Evolutionary conservation across 2,888 invertebrate genomes (phyloP), one percentile per base, ranked within the genome.

Genomic region (Eulithis prunata): DNA sequence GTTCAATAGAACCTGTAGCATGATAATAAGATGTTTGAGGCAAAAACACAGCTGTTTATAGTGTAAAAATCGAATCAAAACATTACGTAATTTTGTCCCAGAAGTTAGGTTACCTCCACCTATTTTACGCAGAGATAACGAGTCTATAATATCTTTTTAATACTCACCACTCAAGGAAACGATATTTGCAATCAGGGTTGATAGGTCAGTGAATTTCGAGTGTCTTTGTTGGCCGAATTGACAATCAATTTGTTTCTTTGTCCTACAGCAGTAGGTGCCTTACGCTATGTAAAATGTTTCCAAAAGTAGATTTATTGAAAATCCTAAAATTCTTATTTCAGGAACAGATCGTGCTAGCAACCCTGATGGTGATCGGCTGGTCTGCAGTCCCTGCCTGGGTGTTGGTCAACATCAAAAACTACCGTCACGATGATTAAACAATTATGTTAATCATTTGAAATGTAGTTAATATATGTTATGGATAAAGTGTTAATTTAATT

Each of bases 381-480:
- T 74, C 83, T 0, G 75, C 78, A 0, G 73, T 91, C 68, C 93
- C 93, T 0, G 79, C 81, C 43, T 92, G 88, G 85, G 91, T 93
- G 0, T 82, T 92, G 0, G 74, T 83, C 56, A 89, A 93, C 87
- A 87, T 93, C 72, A 92, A 90, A 70, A 71, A 89, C 73, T 93
- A 92, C 84, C 89, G 89, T 14, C 75, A 76, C 64, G 76, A 82
- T 62, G 82, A 85, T 64, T 89, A 83, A 84, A 69, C 52, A n/a
- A 12, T 14, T 36, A 10, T 21, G 2, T 49, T 7, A 58, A 32
- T 32, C 32, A 6, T 32, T 54, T 51, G 69, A 62, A 54, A 4
- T 65, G 69, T 75, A 77, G 75, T 70, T 57, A 54, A 67, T 36
- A 57, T 75, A 66, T 63, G 73, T 74, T 79, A 79, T 76, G 75